Evolutionary conservation across 1,140 invertebrate species (phyloP).

Genomic region (Catajapyx aquilonaris): DNA sequence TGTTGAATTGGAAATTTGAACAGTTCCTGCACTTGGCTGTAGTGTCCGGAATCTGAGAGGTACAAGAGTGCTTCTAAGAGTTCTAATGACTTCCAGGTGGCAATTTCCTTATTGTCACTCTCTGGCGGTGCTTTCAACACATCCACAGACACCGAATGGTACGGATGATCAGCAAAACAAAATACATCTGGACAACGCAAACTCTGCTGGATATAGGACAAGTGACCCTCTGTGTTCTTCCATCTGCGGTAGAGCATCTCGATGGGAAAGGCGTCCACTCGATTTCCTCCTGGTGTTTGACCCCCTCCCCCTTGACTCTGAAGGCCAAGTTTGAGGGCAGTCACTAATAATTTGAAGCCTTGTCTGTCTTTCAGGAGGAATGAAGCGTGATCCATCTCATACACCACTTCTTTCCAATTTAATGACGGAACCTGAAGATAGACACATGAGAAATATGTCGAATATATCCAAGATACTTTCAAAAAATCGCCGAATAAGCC

Average conservation of each 20-base stretch:
- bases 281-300: too few species aligned
- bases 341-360: constrained; percentile 58
- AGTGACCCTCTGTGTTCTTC: constrained; percentile 77
- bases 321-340: constrained; percentile 53
- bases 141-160: constrained; percentile 62
- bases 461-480: constrained; percentile 3
- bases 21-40: constrained; percentile 60
- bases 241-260: constrained; percentile 74
- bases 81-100: constrained; percentile 77
- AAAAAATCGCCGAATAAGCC: constrained; percentile 3
- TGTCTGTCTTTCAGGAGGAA: constrained; percentile 72
- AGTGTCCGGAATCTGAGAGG: constrained; percentile 67
- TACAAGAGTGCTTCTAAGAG: constrained; percentile 69
- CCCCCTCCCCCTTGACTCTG: constrained; percentile 41
- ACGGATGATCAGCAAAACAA: constrained; percentile 78
- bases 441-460: constrained; percentile 1
- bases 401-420: constrained; percentile 79
- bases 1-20: constrained; percentile 81
- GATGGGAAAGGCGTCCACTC: constrained; percentile 58
- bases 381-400: constrained; percentile 72
- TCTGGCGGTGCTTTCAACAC: constrained; percentile 81
- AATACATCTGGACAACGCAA: constrained; percentile 83
- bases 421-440: constrained; percentile 38
- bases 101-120: constrained; percentile 74
- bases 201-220: constrained; percentile 67